phyloP scores from a whole-genome alignment of 1,140 invertebrate species.

The Achatina immaculata region DNA sequence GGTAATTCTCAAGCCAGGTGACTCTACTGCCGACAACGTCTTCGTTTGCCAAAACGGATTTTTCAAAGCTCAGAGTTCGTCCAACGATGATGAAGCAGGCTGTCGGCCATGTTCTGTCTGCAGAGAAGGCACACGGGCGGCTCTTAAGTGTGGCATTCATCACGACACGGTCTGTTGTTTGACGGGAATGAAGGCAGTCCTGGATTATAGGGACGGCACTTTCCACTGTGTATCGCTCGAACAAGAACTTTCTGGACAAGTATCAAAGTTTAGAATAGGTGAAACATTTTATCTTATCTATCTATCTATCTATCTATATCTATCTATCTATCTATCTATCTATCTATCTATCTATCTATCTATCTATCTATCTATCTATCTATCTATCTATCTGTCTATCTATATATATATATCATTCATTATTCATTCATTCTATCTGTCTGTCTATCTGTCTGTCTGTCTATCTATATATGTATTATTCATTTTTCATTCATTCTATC shows the following conservation, averaged over 20 bases:
- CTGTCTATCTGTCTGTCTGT: too few species aligned
- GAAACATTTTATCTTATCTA: neutral
- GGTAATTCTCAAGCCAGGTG: neutral
- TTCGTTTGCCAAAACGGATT: neutral
- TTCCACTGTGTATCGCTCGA: neutral
- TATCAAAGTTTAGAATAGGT: neutral
- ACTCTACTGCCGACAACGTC: neutral
- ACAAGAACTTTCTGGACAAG: neutral
- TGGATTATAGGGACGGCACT: neutral
- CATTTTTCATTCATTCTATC: too few species aligned
- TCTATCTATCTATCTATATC: neutral
- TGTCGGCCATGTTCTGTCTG: neutral
- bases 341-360: neutral
- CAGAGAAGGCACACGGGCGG: neutral
- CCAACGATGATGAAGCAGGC: neutral
- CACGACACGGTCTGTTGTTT: neutral
- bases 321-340: neutral
- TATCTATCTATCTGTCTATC: neutral
- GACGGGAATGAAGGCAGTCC: neutral
- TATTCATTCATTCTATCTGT: too few species aligned
- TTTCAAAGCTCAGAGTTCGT: neutral
- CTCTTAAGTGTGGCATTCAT: neutral
- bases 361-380: neutral
- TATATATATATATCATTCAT: too few species aligned
- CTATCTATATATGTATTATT: too few species aligned